Evolutionary conservation across 2,113 vertebrate species (phyloP).

Genomic region (Microtus pennsylvanicus): DNA sequence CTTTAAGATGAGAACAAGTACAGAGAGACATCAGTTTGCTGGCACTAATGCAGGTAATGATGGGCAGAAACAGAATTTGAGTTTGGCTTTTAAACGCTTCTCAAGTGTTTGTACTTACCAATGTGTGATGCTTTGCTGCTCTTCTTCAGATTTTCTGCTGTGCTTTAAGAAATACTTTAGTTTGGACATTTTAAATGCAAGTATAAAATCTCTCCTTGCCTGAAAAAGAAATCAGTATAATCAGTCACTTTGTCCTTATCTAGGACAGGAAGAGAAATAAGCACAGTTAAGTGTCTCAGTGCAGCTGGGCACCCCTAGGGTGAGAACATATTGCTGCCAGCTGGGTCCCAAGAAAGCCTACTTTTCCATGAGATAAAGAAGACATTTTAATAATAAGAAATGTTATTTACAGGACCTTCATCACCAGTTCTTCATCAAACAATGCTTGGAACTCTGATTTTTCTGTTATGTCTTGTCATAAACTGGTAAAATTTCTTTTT

Average conservation of each 20-base stretch:
- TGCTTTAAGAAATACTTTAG: background rate
- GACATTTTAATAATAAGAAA: constrained; percentile 31
- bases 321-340: background rate
- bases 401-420: background rate
- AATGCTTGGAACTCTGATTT: background rate
- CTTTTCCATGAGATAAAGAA: background rate
- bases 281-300: background rate
- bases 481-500: background rate
- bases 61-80: background rate
- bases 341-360: background rate
- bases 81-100: background rate
- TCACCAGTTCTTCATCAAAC: background rate
- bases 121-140: background rate
- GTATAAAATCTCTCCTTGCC: background rate
- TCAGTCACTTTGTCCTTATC: background rate
- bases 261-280: background rate
- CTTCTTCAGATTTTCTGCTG: background rate
- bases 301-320: background rate
- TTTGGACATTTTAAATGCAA: background rate
- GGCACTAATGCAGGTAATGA: background rate
- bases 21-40: background rate
- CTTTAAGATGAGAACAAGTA: background rate
- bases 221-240: background rate
- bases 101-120: background rate
- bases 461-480: background rate